Conservation (phyloP, 2,113 vertebrate genomes). For the Mustelus asterias region DNA sequence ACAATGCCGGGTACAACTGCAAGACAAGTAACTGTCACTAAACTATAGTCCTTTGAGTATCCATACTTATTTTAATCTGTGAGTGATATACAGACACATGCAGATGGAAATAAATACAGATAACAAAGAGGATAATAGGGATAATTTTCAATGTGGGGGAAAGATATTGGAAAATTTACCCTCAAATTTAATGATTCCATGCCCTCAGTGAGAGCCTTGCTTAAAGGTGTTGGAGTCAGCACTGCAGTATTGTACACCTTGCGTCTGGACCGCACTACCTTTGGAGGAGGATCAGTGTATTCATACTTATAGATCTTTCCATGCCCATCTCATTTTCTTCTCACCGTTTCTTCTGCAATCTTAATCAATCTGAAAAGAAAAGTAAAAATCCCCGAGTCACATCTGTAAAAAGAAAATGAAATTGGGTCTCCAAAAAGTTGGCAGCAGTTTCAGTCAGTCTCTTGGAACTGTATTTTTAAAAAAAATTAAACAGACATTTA, state of each 20-base stretch:
- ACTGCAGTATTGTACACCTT: neutral
- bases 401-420: neutral
- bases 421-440: neutral
- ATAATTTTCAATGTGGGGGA: neutral
- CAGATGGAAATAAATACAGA: neutral
- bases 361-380: constrained; percentile 1
- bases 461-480: neutral
- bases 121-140: too few species aligned
- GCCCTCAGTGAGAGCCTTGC: neutral
- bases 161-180: neutral
- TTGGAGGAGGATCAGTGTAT: neutral
- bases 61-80: neutral
- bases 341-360: neutral
- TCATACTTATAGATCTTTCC: neutral
- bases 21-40: neutral
- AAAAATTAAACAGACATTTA: constrained; percentile 10
- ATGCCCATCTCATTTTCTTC: neutral
- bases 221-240: neutral
- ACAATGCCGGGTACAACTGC: neutral
- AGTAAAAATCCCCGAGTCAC: neutral
- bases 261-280: neutral
- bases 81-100: neutral
- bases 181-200: neutral
- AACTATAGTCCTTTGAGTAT: neutral
- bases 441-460: constrained; percentile 3